A percentile compares a stretch with the other conserved stretches of the same genome.
These are phyloP conservation scores for Noctuana brunneofusca DNA, from an alignment of 2,888 invertebrate species.

Conservation along the genomic window DNA sequence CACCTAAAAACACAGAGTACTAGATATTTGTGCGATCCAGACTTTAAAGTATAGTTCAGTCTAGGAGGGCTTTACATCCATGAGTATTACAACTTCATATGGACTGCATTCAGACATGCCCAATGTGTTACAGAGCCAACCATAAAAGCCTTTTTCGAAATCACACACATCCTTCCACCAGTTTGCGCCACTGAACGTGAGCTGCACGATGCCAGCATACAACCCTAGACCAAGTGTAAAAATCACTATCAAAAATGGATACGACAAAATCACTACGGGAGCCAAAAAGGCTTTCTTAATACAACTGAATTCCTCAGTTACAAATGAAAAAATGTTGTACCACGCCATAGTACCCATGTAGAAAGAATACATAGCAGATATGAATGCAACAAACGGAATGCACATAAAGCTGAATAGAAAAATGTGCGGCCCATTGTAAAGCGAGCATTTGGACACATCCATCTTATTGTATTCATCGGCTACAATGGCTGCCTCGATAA, in stretches of 20 bases:
- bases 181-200: conserved; percentile 86
- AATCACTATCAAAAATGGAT: conserved; percentile 86
- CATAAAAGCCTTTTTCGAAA: conserved; percentile 90
- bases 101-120: conserved; percentile 88
- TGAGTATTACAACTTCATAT: conserved; percentile 87
- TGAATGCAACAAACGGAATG: conserved; percentile 85
- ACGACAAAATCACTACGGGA: conserved; percentile 86
- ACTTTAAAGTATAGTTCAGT: neutral
- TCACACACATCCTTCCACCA: conserved; percentile 89
- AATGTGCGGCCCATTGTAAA: conserved; percentile 85
- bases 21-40: neutral
- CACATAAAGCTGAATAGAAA: conserved; percentile 85
- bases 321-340: conserved; percentile 88
- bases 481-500: conserved; percentile 85
- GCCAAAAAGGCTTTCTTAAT: conserved; percentile 85
- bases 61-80: conserved; percentile 77
- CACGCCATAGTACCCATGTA: conserved; percentile 89
- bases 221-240: conserved; percentile 86
- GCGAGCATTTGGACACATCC: conserved; percentile 80
- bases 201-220: conserved; percentile 86
- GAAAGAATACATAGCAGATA: conserved; percentile 87
- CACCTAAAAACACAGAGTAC: neutral
- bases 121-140: conserved; percentile 87
- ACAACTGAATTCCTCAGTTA: conserved; percentile 86
- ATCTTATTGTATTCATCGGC: conserved; percentile 82